These are phyloP conservation scores for Drosophila busckii DNA, from an alignment of 1,140 invertebrate species.

Conservation along the genomic window DNA sequence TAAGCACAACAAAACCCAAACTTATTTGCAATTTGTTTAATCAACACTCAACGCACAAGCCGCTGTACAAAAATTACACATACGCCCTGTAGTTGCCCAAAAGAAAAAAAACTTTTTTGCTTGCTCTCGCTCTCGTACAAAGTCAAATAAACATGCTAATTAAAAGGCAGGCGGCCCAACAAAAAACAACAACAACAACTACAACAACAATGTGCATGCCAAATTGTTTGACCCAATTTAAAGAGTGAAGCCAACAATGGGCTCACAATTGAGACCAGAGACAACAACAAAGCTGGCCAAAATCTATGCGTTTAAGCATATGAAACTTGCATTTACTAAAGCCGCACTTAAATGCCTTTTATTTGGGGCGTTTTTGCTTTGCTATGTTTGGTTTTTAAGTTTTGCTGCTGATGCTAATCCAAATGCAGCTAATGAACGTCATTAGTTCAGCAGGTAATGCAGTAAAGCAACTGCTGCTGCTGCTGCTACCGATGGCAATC, in stretches of 20 bases:
- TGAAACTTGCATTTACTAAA: too few relatives aligned
- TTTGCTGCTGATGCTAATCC: conserved; percentile 46
- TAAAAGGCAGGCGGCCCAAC: conserved; percentile 47
- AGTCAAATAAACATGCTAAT: conserved; percentile 77
- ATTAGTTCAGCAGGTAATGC: conserved; percentile 56
- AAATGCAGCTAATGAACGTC: conserved; percentile 68
- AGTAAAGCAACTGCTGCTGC: conserved; percentile 26
- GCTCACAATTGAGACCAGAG: too few relatives aligned
- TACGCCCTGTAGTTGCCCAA: conserved; percentile 46
- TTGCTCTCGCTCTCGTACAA: conserved; percentile 33
- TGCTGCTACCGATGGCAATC: conserved; percentile 61
- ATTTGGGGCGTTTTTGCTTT: conserved; percentile 2
- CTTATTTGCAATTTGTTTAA: conserved; percentile 77
- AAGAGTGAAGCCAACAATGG: conserved; percentile 24
- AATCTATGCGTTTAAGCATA: too few relatives aligned
- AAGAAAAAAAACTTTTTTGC: too few relatives aligned
- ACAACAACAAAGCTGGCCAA: too few relatives aligned
- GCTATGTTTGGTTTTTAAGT: conserved; percentile 23
- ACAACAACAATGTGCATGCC: neutral
- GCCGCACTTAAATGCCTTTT: too few relatives aligned
- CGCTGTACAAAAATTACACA: conserved; percentile 50
- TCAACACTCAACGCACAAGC: conserved; percentile 62
- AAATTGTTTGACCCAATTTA: conserved; percentile 65
- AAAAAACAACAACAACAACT: conserved; percentile 8
- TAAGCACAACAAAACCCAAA: conserved; percentile 40